phyloP scores from a whole-genome alignment of 2,888 invertebrate genomes.

The Phaedon cochleariae region DNA sequence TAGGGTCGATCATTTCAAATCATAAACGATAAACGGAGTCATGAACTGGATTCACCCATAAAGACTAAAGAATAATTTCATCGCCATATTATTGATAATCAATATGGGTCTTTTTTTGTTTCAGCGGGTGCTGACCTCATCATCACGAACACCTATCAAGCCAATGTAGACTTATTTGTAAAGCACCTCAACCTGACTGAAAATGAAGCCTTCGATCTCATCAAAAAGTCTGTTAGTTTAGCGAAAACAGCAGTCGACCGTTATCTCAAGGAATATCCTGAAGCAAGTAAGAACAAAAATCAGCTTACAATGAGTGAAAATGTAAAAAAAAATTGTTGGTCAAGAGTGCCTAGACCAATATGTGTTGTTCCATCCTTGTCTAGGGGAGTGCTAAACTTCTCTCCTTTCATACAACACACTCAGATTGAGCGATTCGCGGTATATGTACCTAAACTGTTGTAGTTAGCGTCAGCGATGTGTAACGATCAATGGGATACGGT shows the following conservation, averaged over 20 bases:
- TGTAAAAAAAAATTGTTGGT: constrained; percentile 60
- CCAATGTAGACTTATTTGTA: constrained; percentile 79
- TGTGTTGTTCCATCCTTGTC: constrained; percentile 89
- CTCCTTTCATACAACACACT: constrained; percentile 97
- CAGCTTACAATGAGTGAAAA: too few species aligned
- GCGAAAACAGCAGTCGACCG: constrained; percentile 76
- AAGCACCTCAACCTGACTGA: constrained; percentile 75
- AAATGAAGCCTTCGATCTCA: constrained; percentile 75
- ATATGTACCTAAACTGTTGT: constrained; percentile 20
- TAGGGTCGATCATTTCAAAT: too few species aligned
- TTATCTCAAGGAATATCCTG: constrained; percentile 64
- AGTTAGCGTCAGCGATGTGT: constrained; percentile 15
- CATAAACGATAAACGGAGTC: too few species aligned
- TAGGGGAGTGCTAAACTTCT: constrained; percentile 96
- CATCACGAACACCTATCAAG: constrained; percentile 91
- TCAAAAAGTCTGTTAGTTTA: constrained; percentile 76
- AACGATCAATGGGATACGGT: too few species aligned
- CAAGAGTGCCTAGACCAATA: constrained; percentile 65
- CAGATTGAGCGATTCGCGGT: not conserved
- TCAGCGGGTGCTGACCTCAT: constrained; percentile 88
- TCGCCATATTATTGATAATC: too few species aligned
- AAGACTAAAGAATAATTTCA: too few species aligned
- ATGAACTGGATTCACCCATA: too few species aligned
- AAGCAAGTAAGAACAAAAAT: constrained; percentile 52
- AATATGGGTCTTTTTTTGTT: constrained; percentile 33